Conservation (phyloP, 1,140 invertebrate genomes). For the Anastrepha obliqua region DNA sequence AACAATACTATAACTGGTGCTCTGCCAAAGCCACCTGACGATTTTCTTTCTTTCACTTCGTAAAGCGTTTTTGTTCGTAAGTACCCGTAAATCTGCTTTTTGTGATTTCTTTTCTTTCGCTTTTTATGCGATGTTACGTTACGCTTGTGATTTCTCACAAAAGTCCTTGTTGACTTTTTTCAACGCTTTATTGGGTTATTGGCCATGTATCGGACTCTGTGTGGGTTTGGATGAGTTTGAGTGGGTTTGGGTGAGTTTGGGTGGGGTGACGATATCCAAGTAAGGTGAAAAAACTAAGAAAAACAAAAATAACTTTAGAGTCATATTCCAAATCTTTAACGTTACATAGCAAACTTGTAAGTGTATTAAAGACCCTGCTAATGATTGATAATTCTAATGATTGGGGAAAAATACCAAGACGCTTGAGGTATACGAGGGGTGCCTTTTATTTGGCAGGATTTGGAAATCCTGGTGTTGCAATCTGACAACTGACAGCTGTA, state of each 20-base stretch:
- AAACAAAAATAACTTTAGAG: too few relatives aligned
- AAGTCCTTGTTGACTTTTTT: neutral
- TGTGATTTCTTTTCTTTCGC: conserved; percentile 9
- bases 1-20: conserved; percentile 10
- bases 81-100: conserved; percentile 13
- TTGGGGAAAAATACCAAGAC: too few relatives aligned
- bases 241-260: neutral
- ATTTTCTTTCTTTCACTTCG: neutral
- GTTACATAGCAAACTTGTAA: too few relatives aligned
- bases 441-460: too few relatives aligned
- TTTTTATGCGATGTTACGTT: neutral
- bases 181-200: conserved; percentile 6
- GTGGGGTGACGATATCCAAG: neutral
- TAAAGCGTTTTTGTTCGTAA: conserved; percentile 31
- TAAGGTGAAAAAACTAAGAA: too few relatives aligned
- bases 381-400: too few relatives aligned
- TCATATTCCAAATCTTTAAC: too few relatives aligned
- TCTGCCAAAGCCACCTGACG: conserved; percentile 28
- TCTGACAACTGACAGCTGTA: too few relatives aligned
- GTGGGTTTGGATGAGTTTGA: neutral
- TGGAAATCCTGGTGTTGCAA: too few relatives aligned
- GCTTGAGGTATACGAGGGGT: too few relatives aligned
- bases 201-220: neutral
- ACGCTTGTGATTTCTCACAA: conserved; percentile 16
- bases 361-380: too few relatives aligned